Evolutionary conservation across 2,888 invertebrate genomes (phyloP), one percentile per base, ranked within the genome.

Genomic region (Sminthurinus aureus): DNA sequence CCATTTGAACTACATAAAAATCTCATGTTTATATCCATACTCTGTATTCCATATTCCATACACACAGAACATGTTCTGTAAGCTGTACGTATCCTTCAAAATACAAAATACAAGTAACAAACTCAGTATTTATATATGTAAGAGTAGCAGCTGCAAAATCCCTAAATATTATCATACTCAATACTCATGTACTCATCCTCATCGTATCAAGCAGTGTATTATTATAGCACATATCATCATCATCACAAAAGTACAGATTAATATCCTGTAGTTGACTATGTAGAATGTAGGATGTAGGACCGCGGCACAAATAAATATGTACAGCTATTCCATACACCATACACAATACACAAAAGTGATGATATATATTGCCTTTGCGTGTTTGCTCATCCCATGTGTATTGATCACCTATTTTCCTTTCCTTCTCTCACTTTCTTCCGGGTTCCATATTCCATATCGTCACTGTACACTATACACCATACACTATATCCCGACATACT

Each of bases 311-410:
- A 38, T 38, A 38, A 38, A 38, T 38, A 38, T 38, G 38, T 38
- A 38, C 38, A 38, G 38, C 38, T n/a, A n/a, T n/a, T n/a, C 38
- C 6, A 38, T 6, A 38, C 3, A 38, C 38, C 3, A 38, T 6
- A 38, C 38, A 38, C 38, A 38, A 38, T 38, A 38, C 38, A 38
- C 38, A 38, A 38, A 4, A 38, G n/a, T n/a, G 6, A 18, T 20
- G n/a, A 8, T 67, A 22, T 22, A 67, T 67, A 74, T 79, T 71
- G 79, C 83, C 58, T 79, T 75, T 51, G 83, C 83, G 73, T 83
- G 79, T 83, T 75, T 79, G 75, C 66, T 79, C 83, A 83, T 83
- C 74, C 51, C 83, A 83, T 79, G 75, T 83, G 75, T 83, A 83
- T 83, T 83, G 83, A 83, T 83, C 83, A 83, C 79, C 83, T 75